Evolutionary conservation across 2,797 vertebrate species (phyloP).

Genomic region (Chiloscyllium punctatum): DNA sequence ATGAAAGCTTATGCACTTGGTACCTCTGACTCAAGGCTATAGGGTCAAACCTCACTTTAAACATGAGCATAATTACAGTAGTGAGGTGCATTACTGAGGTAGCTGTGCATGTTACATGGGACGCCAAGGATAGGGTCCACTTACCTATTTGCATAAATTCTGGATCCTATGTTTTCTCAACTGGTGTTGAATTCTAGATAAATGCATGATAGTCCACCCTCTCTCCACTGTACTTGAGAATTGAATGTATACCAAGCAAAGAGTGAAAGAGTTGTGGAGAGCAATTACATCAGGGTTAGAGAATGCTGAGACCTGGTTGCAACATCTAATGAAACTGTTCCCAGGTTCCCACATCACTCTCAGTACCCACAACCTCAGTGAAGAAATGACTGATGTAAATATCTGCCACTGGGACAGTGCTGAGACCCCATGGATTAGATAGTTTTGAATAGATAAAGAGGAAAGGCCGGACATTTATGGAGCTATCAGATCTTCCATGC

Average conservation of each 20-base stretch:
- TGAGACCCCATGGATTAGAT: neutral
- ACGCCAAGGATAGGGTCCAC: too few species aligned
- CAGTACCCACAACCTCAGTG: neutral
- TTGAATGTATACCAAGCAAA: neutral
- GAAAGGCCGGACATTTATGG: neutral
- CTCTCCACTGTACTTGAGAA: neutral
- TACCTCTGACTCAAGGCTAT: too few species aligned
- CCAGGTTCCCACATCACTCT: neutral
- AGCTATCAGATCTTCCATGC: neutral
- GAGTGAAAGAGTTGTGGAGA: neutral
- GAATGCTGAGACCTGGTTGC: neutral
- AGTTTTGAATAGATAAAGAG: neutral
- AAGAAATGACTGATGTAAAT: neutral
- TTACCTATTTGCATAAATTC: too few species aligned
- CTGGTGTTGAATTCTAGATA: too few species aligned
- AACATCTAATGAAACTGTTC: neutral
- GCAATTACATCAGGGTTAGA: neutral
- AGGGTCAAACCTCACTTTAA: too few species aligned
- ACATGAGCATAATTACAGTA: too few species aligned
- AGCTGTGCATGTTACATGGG: too few species aligned
- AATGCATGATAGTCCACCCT: too few species aligned
- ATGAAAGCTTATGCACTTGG: too few species aligned
- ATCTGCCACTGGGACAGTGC: neutral
- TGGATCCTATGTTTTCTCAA: too few species aligned
- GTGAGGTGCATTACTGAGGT: too few species aligned